Base-by-base conservation (phyloP, 2,888 invertebrate species). In the Clitarchus hookeri region DNA sequence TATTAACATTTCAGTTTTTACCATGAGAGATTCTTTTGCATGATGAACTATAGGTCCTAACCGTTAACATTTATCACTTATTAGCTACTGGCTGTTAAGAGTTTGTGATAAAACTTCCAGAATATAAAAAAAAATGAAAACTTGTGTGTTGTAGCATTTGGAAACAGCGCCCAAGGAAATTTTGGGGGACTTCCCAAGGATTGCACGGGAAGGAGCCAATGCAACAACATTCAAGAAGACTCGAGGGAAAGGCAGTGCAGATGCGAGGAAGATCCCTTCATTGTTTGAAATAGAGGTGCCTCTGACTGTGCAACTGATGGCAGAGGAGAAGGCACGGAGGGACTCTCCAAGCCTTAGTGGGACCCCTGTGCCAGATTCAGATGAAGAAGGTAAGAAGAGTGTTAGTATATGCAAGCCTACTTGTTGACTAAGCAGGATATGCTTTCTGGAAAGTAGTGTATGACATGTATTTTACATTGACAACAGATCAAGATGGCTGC, bases 101-200 rank as follows among this genome's bases (percentile, higher is more conserved):
- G 36, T 36, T 36, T 36, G 36, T 36, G 36, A 36, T 4, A 36
- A 36, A 36, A 36, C 36, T 36, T 48, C 48, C 11, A 48, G 48
- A 16, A 48, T 6, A 48, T 48, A 48, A 48, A 48, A 6, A 48
- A 48, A 48, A 12, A 12, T n/a, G 48, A 12, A 78, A n/a, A 77
- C 6, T 85, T 85, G 86, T 77, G 80, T 65, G 65, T 91, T 93
- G 87, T 93, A 95, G 93, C 97, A 97, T 91, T 95, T 97, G 90
- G 97, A 97, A 92, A 96, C 97, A 0, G 97, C 97, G 0, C 97
- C 97, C 0, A 97, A 97, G 91, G 97, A 97, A 92, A 97, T 97
- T 89, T 93, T 97, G 86, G 97, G 97, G n/a, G 96, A 97, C 90
- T 97, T 97, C 89, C 97, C 97, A 82, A 93, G 97, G 87, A 92